Percentiles rank a stretch among this genome's conserved stretches.
Conservation (phyloP, 92 coral and sea anemone species). For the Epizoanthus fatuus region DNA sequence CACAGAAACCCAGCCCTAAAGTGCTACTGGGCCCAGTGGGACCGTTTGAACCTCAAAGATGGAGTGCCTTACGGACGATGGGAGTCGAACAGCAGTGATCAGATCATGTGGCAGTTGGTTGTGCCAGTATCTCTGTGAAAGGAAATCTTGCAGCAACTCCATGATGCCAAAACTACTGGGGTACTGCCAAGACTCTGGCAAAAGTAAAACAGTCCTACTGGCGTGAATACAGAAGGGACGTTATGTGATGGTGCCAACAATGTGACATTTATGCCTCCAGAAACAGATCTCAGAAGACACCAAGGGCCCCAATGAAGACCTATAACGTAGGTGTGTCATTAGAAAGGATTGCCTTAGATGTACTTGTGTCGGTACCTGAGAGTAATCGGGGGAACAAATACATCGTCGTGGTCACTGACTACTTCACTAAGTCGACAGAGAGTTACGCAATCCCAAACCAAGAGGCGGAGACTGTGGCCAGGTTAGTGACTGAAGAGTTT, state of each 20-base stretch:
- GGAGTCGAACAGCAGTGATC: conserved; percentile 14
- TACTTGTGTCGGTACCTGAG: conserved; percentile 31
- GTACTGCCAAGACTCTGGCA: conserved; percentile 28
- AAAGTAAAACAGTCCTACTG: conserved; percentile 31
- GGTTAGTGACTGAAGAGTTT: conserved; percentile 43
- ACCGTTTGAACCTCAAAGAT: conserved; percentile 1
- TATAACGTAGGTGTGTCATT: conserved; percentile 57
- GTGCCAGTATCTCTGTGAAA: conserved; percentile 24
- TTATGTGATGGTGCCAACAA: conserved; percentile 32
- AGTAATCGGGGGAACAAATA: conserved; percentile 49
- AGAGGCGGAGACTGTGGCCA: conserved; percentile 40
- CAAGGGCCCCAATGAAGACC: conserved; percentile 29
- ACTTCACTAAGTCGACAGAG: conserved; percentile 45
- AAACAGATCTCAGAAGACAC: conserved; percentile 31
- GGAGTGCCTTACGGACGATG: conserved; percentile 26
- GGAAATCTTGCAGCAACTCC: not conserved
- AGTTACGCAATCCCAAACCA: conserved; percentile 32
- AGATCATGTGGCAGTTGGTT: conserved; percentile 1
- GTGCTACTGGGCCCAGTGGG: conserved; percentile 16
- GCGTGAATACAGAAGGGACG: conserved; percentile 20
- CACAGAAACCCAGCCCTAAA: not conserved
- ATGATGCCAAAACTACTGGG: conserved; percentile 48
- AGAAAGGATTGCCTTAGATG: conserved; percentile 51
- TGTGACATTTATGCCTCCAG: conserved; percentile 51
- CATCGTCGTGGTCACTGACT: conserved; percentile 34